Conservation (phyloP, 1,140 invertebrate species). For the Rhopalosiphum padi region DNA sequence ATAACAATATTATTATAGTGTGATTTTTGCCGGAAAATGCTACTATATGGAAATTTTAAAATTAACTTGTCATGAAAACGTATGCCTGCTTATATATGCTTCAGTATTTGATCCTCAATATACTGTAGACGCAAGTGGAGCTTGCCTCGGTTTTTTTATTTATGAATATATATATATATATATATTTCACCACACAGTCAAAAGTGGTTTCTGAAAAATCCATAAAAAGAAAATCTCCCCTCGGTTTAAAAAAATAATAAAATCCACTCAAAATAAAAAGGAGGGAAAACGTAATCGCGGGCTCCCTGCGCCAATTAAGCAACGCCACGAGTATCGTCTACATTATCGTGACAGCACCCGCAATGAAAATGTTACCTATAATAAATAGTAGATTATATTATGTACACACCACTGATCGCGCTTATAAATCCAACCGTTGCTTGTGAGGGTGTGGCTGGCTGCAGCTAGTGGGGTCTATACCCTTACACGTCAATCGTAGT, state of each 20-base stretch:
- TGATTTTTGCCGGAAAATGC: not conserved
- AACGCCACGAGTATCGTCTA: not conserved
- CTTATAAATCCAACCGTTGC: not conserved
- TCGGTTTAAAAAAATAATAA: not conserved
- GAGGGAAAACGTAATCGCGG: not conserved
- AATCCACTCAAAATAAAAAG: not conserved
- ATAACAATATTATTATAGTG: not conserved
- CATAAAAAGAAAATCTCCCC: conserved; percentile 16
- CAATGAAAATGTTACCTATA: not conserved
- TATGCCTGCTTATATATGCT: not conserved
- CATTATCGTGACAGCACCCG: not conserved
- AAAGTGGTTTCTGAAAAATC: not conserved
- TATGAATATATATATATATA: not conserved
- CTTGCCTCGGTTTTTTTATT: not conserved
- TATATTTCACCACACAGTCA: not conserved
- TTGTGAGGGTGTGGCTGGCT: not conserved
- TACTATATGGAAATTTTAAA: not conserved
- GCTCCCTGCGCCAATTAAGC: not conserved
- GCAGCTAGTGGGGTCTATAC: not conserved
- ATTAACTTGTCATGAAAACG: not conserved
- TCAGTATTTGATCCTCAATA: not conserved
- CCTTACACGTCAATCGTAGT: not conserved
- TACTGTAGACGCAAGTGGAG: not conserved
- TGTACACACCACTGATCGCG: not conserved
- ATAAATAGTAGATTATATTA: not conserved